phyloP scores from a whole-genome alignment of 1,140 invertebrate genomes.

The Wiebesia pumilae region DNA sequence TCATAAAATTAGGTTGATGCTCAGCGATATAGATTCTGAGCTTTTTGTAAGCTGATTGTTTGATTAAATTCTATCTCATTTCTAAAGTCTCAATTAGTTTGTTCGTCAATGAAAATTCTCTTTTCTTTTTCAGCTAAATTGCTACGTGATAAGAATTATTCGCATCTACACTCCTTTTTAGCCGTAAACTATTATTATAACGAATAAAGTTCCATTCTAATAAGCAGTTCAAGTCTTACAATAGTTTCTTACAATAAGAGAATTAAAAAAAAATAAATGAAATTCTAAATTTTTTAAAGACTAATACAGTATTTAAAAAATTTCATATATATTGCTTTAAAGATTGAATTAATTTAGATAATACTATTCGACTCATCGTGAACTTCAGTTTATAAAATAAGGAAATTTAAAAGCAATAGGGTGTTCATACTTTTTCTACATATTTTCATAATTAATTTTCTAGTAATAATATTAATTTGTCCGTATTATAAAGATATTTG shows the following conservation, averaged over 20 bases:
- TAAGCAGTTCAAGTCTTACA: background rate
- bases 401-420: no score
- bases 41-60: constrained; percentile 1
- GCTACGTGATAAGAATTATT: background rate
- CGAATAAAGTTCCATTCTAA: background rate
- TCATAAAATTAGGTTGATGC: background rate
- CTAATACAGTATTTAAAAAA: no score
- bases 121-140: background rate
- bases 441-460: no score
- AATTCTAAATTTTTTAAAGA: background rate
- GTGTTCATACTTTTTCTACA: no score
- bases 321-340: no score
- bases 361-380: no score
- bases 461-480: no score
- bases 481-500: no score
- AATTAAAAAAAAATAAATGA: background rate
- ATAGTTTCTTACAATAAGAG: background rate
- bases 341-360: no score
- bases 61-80: background rate
- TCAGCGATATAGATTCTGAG: background rate
- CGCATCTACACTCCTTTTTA: background rate
- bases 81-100: background rate
- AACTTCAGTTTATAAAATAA: no score
- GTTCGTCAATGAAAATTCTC: constrained; percentile 3
- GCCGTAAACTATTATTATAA: background rate